phyloP scores from a whole-genome alignment of 1,140 invertebrate species.

The Drosophila orosa region DNA sequence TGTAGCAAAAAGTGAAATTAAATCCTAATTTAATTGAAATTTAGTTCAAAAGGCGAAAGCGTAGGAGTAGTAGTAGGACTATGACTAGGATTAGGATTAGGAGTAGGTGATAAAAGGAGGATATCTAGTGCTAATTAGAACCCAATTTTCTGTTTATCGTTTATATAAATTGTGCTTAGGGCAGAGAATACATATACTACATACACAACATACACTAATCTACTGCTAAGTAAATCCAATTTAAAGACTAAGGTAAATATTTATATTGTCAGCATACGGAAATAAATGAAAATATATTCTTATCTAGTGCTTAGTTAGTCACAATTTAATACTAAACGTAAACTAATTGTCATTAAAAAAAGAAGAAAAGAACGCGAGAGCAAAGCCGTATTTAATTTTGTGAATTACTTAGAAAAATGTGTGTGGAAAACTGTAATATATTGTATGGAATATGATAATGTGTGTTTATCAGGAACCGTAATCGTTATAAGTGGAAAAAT shows the following conservation, averaged over 20 bases:
- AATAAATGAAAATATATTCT: slow-evolving; percentile 42
- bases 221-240: slow-evolving; percentile 53
- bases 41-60: slow-evolving; percentile 66
- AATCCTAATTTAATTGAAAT: slow-evolving; percentile 79
- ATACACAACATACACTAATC: slow-evolving; percentile 16
- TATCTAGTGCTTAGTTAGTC: slow-evolving; percentile 77
- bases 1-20: slow-evolving; percentile 61
- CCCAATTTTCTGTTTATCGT: slow-evolving; percentile 47
- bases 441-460: slow-evolving; percentile 5
- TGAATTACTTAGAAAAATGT: slow-evolving; percentile 27
- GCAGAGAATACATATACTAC: slow-evolving; percentile 27
- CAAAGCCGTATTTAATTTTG: slow-evolving; percentile 24
- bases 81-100: slow-evolving; percentile 13
- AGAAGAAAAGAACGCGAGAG: background rate
- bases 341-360: slow-evolving; percentile 12
- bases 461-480: too few relatives aligned
- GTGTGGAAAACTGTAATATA: slow-evolving; percentile 26
- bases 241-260: slow-evolving; percentile 61
- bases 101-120: slow-evolving; percentile 22
- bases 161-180: slow-evolving; percentile 37
- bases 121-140: slow-evolving; percentile 62
- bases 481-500: too few relatives aligned
- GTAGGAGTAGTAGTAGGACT: slow-evolving; percentile 5
- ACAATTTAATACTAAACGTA: slow-evolving; percentile 68
- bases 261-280: slow-evolving; percentile 39